Evolutionary conservation across 2,113 vertebrate species (phyloP).

Genomic region (Onychostruthus taczanowskii): DNA sequence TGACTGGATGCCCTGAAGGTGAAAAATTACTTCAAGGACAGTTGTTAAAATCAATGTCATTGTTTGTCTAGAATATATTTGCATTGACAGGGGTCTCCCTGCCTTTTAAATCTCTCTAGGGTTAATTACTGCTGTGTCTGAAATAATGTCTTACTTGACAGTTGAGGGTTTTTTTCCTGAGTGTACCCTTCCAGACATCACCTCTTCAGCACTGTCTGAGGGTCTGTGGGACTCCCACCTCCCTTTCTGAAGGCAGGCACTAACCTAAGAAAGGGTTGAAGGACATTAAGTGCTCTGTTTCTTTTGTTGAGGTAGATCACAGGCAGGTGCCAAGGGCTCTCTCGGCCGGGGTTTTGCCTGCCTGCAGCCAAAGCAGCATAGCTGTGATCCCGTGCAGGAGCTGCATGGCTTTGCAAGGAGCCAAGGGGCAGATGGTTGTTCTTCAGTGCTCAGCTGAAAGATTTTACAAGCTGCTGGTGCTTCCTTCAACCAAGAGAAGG

Average conservation of each 20-base stretch:
- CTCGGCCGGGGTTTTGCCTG: neutral
- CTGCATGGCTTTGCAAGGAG: neutral
- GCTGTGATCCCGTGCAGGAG: neutral
- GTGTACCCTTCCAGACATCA: neutral
- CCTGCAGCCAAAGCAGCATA: fast-evolving
- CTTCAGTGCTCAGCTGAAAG: neutral
- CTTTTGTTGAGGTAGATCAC: neutral
- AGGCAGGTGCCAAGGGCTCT: neutral
- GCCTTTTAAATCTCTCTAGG: neutral
- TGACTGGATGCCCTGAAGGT: neutral
- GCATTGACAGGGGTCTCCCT: neutral
- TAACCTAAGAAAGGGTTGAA: neutral
- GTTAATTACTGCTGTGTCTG: neutral
- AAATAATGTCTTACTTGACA: neutral
- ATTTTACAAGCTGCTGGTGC: neutral
- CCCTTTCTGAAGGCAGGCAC: neutral
- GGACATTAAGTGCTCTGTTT: neutral
- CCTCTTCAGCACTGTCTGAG: neutral
- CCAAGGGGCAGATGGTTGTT: fast-evolving
- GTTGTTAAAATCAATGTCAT: neutral
- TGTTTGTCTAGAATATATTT: neutral
- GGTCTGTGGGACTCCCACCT: neutral
- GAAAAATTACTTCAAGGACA: neutral
- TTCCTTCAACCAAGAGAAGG: neutral
- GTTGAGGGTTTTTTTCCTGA: fast-evolving